phyloP scores from a whole-genome alignment of 1,140 invertebrate species.

The Drosophila auraria region DNA sequence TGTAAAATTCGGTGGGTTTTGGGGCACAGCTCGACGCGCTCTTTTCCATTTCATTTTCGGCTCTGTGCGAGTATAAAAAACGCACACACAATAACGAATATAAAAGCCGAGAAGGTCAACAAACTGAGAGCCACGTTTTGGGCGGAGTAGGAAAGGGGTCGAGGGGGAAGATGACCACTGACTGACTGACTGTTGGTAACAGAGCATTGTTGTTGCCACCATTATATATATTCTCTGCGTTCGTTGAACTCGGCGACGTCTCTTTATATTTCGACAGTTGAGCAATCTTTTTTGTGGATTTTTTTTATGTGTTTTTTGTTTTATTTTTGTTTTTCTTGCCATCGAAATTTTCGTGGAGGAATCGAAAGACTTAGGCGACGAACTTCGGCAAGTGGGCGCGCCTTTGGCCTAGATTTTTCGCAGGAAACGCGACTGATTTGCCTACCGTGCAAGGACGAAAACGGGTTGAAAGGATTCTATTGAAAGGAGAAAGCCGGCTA shows the following conservation, averaged over 20 bases:
- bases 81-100: constrained; percentile 34
- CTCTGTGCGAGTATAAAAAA: constrained; percentile 51
- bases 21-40: constrained; percentile 51
- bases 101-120: constrained; percentile 64
- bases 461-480: constrained; percentile 32
- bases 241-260: constrained; percentile 63
- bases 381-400: constrained; percentile 52
- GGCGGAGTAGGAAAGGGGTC: background rate
- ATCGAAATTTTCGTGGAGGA: constrained; percentile 22
- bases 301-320: constrained; percentile 23
- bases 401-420: constrained; percentile 45
- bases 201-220: constrained; percentile 63
- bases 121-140: constrained; percentile 69
- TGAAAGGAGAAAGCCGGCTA: constrained; percentile 57
- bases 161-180: constrained; percentile 48
- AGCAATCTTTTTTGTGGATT: constrained; percentile 58
- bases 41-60: constrained; percentile 80
- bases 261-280: constrained; percentile 53
- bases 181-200: constrained; percentile 71
- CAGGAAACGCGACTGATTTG: constrained; percentile 57
- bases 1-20: constrained; percentile 44
- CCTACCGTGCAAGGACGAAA: constrained; percentile 71
- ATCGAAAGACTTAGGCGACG: constrained; percentile 75
- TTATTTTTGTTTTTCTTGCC: constrained; percentile 23
- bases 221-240: constrained; percentile 73